Evolutionary conservation across 2,797 vertebrate species (phyloP).

Genomic region (Channallabes apus): DNA sequence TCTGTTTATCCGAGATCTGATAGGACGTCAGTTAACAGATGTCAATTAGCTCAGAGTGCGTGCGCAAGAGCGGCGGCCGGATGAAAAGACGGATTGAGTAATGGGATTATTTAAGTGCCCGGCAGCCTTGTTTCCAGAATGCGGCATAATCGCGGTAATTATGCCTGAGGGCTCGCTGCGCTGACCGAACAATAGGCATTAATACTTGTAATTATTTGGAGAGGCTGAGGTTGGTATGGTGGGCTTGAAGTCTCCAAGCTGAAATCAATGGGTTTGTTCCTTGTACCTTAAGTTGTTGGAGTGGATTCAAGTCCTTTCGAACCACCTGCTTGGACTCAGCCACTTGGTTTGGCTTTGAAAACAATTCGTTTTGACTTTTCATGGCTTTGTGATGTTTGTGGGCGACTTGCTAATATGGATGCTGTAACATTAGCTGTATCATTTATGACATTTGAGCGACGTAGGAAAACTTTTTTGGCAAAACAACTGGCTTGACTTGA

Average conservation of each 20-base stretch:
- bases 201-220: constrained; percentile 60
- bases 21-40: constrained; percentile 59
- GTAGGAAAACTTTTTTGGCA: not conserved
- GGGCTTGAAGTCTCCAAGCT: constrained; percentile 32
- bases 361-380: constrained; percentile 54
- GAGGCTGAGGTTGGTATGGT: constrained; percentile 40
- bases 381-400: constrained; percentile 30
- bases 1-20: constrained; percentile 44
- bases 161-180: constrained; percentile 50
- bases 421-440: not conserved
- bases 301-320: constrained; percentile 41
- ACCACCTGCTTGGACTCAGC: constrained; percentile 48
- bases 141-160: constrained; percentile 53
- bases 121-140: constrained; percentile 52
- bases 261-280: constrained; percentile 40
- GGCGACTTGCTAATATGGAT: not conserved
- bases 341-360: constrained; percentile 34
- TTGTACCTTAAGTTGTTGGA: constrained; percentile 41
- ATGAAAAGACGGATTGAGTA: constrained; percentile 55
- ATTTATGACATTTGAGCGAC: not conserved
- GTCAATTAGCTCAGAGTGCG: constrained; percentile 52
- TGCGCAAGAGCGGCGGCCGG: constrained; percentile 39
- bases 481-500: not conserved
- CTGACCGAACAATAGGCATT: constrained; percentile 54
- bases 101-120: constrained; percentile 56